Conservation (phyloP, 2,888 invertebrate species). For the Elmis aenea region DNA sequence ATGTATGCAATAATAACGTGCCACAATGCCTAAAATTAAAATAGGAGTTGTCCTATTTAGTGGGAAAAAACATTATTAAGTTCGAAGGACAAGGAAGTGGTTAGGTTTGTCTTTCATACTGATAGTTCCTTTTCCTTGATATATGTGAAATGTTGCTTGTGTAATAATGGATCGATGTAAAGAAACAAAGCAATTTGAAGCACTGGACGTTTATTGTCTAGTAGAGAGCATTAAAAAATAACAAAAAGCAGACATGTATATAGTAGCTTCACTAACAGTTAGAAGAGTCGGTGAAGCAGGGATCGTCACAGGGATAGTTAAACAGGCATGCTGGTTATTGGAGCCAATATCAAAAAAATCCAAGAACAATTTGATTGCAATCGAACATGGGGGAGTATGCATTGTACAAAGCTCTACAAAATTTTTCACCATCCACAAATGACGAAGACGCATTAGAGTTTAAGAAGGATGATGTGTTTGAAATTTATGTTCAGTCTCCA, state of each 20-base stretch:
- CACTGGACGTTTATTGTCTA: constrained; percentile 16
- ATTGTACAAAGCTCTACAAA: constrained; percentile 44
- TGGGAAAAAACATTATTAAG: too few species aligned
- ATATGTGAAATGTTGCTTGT: too few species aligned
- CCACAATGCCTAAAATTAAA: constrained; percentile 2
- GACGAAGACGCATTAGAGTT: constrained; percentile 38
- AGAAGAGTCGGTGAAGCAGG: constrained; percentile 14
- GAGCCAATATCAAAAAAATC: too few species aligned
- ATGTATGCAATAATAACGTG: not conserved
- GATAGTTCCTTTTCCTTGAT: too few species aligned
- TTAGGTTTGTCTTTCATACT: constrained; percentile 15
- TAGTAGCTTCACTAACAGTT: constrained; percentile 11
- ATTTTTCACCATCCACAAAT: constrained; percentile 37
- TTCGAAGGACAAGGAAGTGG: constrained; percentile 11
- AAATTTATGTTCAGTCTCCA: constrained; percentile 40
- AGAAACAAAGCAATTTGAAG: constrained; percentile 11
- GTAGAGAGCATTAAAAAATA: too few species aligned
- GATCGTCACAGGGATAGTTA: constrained; percentile 14
- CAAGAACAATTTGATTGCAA: too few species aligned
- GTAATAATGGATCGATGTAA: too few species aligned
- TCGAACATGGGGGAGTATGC: constrained; percentile 45
- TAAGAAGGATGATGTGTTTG: constrained; percentile 46
- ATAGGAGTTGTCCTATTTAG: too few species aligned
- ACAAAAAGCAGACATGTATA: constrained; percentile 11
- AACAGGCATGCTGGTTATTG: constrained; percentile 13